Conservation (phyloP, 2,113 vertebrate species). For the Caloenas nicobarica region DNA sequence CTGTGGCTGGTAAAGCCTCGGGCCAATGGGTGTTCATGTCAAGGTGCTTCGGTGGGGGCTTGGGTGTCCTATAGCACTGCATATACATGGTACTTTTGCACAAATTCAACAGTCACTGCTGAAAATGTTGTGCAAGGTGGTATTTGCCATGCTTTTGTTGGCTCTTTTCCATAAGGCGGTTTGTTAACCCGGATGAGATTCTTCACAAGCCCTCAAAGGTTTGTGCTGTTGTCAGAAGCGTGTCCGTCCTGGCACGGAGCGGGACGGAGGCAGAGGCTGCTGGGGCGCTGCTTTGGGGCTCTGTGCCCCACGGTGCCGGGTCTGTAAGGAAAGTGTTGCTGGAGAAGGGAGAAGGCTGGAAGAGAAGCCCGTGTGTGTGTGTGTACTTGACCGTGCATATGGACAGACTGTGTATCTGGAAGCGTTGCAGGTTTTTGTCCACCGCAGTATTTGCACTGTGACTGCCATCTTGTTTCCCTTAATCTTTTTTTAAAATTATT, state of each 20-base stretch:
- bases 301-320: rapidly evolving
- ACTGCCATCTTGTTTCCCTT: neutral
- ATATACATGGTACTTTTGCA: neutral
- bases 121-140: rapidly evolving
- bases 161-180: rapidly evolving
- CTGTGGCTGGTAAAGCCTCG: neutral
- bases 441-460: rapidly evolving
- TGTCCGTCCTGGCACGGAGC: neutral
- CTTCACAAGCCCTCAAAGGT: neutral
- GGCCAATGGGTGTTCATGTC: rapidly evolving
- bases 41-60: neutral
- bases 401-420: neutral
- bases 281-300: neutral
- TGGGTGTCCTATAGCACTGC: rapidly evolving
- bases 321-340: neutral
- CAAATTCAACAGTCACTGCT: rapidly evolving
- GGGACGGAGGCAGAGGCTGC: neutral
- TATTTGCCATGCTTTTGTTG: neutral
- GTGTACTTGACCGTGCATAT: rapidly evolving
- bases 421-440: rapidly evolving
- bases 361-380: rapidly evolving
- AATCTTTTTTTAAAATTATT: no score
- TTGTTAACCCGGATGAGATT: rapidly evolving
- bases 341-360: neutral
- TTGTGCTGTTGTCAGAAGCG: rapidly evolving